These are phyloP conservation scores for Bryconaethiops microstoma DNA, from an alignment of 2,797 vertebrate genomes.

Conservation along the genomic window DNA sequence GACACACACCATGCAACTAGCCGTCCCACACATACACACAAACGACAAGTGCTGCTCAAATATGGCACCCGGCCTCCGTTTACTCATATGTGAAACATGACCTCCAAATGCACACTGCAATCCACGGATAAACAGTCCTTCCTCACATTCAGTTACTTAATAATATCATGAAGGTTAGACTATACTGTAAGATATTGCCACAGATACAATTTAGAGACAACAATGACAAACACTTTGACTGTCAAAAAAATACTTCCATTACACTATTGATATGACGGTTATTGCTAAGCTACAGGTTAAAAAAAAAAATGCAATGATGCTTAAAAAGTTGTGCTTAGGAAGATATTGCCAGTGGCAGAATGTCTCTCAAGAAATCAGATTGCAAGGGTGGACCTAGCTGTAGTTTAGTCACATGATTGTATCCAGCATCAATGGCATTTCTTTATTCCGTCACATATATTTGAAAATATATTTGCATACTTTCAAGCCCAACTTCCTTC, in stretches of 20 bases:
- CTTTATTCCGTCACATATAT: not conserved
- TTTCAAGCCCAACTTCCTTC: not conserved
- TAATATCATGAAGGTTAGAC: not conserved
- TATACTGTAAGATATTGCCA: not conserved
- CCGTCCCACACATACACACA: slow-evolving; percentile 60
- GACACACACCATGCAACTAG: slow-evolving; percentile 51
- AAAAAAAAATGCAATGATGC: too few relatives aligned
- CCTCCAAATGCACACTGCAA: not conserved
- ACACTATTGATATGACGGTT: not conserved
- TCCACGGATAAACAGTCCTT: slow-evolving; percentile 52
- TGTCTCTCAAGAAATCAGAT: not conserved
- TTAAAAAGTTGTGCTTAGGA: too few relatives aligned
- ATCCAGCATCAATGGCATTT: not conserved
- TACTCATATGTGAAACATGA: not conserved
- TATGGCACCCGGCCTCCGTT: not conserved
- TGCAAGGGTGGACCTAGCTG: not conserved
- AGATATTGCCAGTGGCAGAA: not conserved
- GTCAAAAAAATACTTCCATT: not conserved
- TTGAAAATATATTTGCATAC: not conserved
- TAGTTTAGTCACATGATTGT: too few relatives aligned
- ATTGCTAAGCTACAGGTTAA: too few relatives aligned
- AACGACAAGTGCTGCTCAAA: slow-evolving; percentile 54
- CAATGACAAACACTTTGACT: not conserved
- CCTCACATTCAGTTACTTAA: slow-evolving; percentile 26
- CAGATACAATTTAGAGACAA: not conserved